Evolutionary conservation across 2,888 invertebrate species (phyloP).

Genomic region (Autographa pulchrina): DNA sequence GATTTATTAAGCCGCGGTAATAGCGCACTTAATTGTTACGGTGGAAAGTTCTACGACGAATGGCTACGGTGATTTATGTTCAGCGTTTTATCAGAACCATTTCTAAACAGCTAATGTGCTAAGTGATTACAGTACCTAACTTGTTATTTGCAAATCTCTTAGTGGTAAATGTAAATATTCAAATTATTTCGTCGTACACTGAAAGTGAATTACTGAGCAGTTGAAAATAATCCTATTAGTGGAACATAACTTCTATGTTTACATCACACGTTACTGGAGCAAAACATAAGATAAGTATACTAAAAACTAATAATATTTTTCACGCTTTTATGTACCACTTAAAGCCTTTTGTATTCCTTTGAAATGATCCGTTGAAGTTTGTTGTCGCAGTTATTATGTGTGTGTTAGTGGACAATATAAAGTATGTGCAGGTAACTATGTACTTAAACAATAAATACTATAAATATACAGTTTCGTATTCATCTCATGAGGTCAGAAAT

Average conservation of each 20-base stretch:
- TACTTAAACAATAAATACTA: conserved; percentile 64
- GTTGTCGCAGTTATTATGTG: conserved; percentile 55
- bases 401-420: conserved; percentile 52
- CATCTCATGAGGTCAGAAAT: conserved; percentile 80
- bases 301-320: conserved; percentile 25
- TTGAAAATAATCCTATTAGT: conserved; percentile 32
- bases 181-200: conserved; percentile 22
- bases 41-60: conserved; percentile 38
- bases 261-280: conserved; percentile 31
- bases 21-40: conserved; percentile 52
- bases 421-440: conserved; percentile 54
- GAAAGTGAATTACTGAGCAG: conserved; percentile 30
- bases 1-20: conserved; percentile 52
- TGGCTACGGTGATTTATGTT: conserved; percentile 45
- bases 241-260: conserved; percentile 31
- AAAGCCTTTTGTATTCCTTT: conserved; percentile 39
- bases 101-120: conserved; percentile 44
- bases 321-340: conserved; percentile 1
- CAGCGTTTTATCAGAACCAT: conserved; percentile 34
- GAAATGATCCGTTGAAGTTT: conserved; percentile 37
- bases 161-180: conserved; percentile 29
- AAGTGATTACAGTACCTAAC: conserved; percentile 28
- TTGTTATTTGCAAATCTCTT: conserved; percentile 28
- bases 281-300: conserved; percentile 22
- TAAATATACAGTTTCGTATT: conserved; percentile 76